Conservation (phyloP, 2,113 vertebrate species). For the Psophia crepitans region DNA sequence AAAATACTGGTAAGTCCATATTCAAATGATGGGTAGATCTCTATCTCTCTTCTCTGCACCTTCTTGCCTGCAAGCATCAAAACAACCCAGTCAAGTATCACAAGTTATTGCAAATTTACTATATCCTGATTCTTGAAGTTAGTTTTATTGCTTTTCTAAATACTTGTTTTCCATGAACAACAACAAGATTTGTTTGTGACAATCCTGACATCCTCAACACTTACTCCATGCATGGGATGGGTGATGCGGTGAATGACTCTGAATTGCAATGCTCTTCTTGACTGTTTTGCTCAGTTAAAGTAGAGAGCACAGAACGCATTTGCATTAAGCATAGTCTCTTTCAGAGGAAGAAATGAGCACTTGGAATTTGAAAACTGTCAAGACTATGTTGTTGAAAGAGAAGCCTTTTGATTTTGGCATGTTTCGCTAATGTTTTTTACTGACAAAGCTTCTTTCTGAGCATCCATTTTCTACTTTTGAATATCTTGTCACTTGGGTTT, state of each 20-base stretch:
- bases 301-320: constrained; percentile 55
- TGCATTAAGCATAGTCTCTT: constrained; percentile 65
- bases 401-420: constrained; percentile 64
- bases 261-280: constrained; percentile 66
- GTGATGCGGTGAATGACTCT: constrained; percentile 45
- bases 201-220: constrained; percentile 56
- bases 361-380: constrained; percentile 70
- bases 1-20: background rate
- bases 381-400: constrained; percentile 59
- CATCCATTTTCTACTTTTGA: constrained; percentile 57
- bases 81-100: background rate
- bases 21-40: background rate
- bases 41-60: background rate
- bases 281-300: constrained; percentile 54
- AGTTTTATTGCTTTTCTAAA: constrained; percentile 51
- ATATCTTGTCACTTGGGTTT: constrained; percentile 64
- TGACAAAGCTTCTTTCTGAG: constrained; percentile 58
- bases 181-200: constrained; percentile 71
- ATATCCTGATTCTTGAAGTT: constrained; percentile 10
- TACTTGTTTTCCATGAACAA: constrained; percentile 35
- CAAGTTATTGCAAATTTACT: constrained; percentile 25
- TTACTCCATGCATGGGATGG: constrained; percentile 61
- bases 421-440: constrained; percentile 64
- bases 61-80: background rate
- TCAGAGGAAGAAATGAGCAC: constrained; percentile 61